A percentile compares a stretch with the other conserved stretches of the same genome.
phyloP scores from a whole-genome alignment of 2,888 invertebrate genomes.

The Scotopteryx bipunctaria region DNA sequence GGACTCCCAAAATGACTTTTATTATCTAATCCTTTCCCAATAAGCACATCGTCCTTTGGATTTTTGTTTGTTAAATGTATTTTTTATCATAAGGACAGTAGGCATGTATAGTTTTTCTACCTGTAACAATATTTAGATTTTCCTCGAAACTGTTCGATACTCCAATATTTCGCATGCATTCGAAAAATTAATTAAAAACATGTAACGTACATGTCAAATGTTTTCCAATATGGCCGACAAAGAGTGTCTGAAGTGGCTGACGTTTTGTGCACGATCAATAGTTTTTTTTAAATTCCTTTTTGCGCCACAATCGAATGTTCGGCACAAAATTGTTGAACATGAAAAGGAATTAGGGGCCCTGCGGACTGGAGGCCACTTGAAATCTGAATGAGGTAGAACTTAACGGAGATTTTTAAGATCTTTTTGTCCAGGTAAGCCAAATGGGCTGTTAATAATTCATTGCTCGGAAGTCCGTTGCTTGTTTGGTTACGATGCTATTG shows the following conservation, averaged over 20 bases:
- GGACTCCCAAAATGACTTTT: slow-evolving; percentile 4
- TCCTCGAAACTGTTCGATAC: background rate
- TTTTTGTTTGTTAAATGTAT: too few relatives aligned
- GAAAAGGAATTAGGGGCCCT: slow-evolving; percentile 75
- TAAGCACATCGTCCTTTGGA: too few relatives aligned
- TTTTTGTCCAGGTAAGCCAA: slow-evolving; percentile 72
- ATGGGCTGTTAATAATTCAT: slow-evolving; percentile 71
- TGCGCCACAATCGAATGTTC: slow-evolving; percentile 72
- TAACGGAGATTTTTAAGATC: slow-evolving; percentile 72
- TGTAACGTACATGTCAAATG: slow-evolving; percentile 68
- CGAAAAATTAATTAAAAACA: slow-evolving; percentile 47
- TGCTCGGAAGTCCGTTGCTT: slow-evolving; percentile 50
- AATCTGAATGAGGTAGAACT: slow-evolving; percentile 68
- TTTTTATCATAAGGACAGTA: too few relatives aligned
- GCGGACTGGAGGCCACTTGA: slow-evolving; percentile 69
- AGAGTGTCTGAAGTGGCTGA: slow-evolving; percentile 72
- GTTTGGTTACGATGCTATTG: slow-evolving; percentile 10
- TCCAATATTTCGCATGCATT: slow-evolving; percentile 11
- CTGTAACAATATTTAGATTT: background rate
- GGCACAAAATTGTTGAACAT: slow-evolving; percentile 64
- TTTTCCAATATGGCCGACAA: slow-evolving; percentile 79
- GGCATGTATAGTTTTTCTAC: background rate
- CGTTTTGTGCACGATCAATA: slow-evolving; percentile 76
- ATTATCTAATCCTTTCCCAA: background rate
- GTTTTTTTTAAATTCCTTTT: slow-evolving; percentile 65